These are phyloP conservation scores for Thaumatotibia leucotreta DNA, from an alignment of 1,140 invertebrate species.

Conservation along the genomic window DNA sequence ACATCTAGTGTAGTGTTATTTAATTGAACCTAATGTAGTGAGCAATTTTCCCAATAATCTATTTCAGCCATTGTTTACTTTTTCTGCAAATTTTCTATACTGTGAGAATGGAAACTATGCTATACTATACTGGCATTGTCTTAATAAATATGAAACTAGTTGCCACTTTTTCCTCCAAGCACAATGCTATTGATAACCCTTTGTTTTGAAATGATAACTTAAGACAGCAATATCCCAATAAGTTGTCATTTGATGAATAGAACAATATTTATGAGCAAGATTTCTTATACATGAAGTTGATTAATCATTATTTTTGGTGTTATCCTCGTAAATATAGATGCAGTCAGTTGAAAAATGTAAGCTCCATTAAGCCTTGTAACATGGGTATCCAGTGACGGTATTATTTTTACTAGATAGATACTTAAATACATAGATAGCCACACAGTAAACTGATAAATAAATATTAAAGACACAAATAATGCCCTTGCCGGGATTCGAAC, in stretches of 20 bases:
- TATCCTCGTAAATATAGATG: no score
- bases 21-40: not conserved
- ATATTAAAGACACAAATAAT: no score
- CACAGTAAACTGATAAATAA: no score
- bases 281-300: not conserved
- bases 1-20: no score
- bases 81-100: slow-evolving; percentile 17
- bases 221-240: not conserved
- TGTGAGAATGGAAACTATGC: slow-evolving; percentile 24
- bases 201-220: not conserved
- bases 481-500: no score
- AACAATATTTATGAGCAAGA: not conserved
- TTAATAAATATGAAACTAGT: not conserved
- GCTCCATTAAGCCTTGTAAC: no score
- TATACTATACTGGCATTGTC: slow-evolving; percentile 6
- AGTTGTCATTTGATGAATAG: not conserved
- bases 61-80: not conserved
- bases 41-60: not conserved
- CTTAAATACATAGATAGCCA: no score
- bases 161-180: not conserved
- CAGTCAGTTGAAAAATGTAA: no score
- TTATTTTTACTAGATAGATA: no score
- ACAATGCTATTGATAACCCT: not conserved
- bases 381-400: no score
- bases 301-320: not conserved